phyloP scores from a whole-genome alignment of 2,113 vertebrate genomes.

The Australoheros scitulus region DNA sequence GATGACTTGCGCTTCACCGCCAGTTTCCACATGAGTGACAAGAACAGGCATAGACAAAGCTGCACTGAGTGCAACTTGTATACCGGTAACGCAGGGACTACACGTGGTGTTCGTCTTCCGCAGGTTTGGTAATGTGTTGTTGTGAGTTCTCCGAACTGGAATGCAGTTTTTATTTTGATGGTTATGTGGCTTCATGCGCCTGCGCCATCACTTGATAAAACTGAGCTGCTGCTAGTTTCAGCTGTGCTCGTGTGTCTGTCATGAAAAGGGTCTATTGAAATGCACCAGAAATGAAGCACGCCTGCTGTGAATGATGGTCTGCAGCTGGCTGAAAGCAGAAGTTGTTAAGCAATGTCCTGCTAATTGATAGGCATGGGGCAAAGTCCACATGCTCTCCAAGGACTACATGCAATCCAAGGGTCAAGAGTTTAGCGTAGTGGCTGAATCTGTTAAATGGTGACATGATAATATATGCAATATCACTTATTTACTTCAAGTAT shows the following conservation, averaged over 20 bases:
- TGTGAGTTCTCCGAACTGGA: neutral
- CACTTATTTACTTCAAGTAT: neutral
- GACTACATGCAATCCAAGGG: neutral
- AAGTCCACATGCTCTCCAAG: conserved; percentile 30
- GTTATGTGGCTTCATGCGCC: neutral
- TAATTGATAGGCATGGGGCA: conserved; percentile 3
- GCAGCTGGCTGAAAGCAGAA: neutral
- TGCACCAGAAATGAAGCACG: neutral
- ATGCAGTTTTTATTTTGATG: neutral
- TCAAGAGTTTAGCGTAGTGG: neutral
- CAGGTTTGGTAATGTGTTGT: neutral
- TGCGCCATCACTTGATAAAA: neutral
- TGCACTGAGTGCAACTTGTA: neutral
- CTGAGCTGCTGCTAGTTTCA: neutral
- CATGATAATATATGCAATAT: neutral
- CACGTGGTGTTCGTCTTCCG: conserved; percentile 55
- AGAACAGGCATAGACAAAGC: conserved; percentile 39
- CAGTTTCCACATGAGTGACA: conserved; percentile 54
- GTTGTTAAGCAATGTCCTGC: conserved; percentile 2
- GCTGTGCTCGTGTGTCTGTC: neutral
- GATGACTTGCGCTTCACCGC: conserved; percentile 29
- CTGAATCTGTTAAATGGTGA: neutral
- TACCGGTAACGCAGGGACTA: neutral
- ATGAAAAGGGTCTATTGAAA: neutral
- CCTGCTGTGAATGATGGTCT: neutral